Evolutionary conservation across 2,888 invertebrate genomes (phyloP).

Genomic region (Adelphocoris suturalis): DNA sequence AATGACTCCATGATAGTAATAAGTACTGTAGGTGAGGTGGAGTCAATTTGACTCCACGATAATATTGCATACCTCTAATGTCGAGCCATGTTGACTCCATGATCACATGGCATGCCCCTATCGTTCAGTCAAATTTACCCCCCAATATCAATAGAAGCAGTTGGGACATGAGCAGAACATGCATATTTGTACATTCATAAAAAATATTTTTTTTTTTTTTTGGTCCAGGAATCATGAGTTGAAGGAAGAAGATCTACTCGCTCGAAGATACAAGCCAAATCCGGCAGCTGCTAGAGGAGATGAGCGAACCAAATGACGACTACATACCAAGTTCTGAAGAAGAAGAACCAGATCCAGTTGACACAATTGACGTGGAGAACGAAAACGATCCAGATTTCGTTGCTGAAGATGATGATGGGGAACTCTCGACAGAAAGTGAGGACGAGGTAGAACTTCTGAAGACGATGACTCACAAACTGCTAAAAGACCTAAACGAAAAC

Average conservation of each 20-base stretch:
- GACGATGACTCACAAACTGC: slow-evolving; percentile 41
- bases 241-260: neutral
- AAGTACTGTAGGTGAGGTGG: too few relatives aligned
- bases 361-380: slow-evolving; percentile 38
- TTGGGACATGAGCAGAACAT: neutral
- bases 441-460: slow-evolving; percentile 19
- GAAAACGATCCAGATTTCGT: slow-evolving; percentile 25
- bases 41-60: too few relatives aligned
- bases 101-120: too few relatives aligned
- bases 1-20: too few relatives aligned
- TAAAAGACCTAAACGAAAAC: slow-evolving; percentile 27
- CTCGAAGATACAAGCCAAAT: neutral
- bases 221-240: too few relatives aligned
- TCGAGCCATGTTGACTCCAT: too few relatives aligned
- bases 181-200: neutral
- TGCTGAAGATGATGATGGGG: slow-evolving; percentile 13
- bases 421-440: too few relatives aligned
- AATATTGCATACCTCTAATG: too few relatives aligned
- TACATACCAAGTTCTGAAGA: slow-evolving; percentile 30
- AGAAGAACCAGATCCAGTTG: slow-evolving; percentile 49
- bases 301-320: neutral
- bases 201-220: neutral
- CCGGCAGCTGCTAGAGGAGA: neutral
- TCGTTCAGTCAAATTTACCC: neutral
- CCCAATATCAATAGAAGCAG: neutral